Evolutionary conservation across 2,113 vertebrate genomes (phyloP).

Genomic region (Ameiurus melas): DNA sequence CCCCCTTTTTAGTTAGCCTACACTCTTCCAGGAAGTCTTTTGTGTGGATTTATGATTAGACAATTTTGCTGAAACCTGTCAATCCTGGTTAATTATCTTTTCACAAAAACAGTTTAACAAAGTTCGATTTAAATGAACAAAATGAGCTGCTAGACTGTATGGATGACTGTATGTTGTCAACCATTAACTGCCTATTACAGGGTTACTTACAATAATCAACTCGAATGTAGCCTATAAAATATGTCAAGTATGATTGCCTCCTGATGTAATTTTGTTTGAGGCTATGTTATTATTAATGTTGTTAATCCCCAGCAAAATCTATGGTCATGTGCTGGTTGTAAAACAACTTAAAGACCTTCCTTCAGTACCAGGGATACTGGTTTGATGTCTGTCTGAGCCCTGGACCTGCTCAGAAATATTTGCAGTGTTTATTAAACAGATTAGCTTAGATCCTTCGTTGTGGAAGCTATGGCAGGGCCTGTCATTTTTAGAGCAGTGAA

Average conservation of each 20-base stretch:
- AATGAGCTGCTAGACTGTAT: not conserved
- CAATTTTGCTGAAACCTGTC: not conserved
- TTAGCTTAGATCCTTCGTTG: constrained; percentile 48
- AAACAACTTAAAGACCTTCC: not conserved
- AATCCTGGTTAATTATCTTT: not conserved
- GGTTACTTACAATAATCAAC: not conserved
- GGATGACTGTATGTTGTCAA: not conserved
- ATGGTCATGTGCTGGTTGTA: not conserved
- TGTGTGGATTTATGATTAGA: not conserved
- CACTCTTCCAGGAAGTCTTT: not conserved
- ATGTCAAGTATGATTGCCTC: not conserved
- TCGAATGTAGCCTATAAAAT: not conserved
- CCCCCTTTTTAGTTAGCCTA: not conserved
- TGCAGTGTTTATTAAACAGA: constrained; percentile 13
- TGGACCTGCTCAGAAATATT: not conserved
- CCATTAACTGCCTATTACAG: not conserved
- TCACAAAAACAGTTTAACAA: not conserved
- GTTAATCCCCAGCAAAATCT: not conserved
- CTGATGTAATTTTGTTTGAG: not conserved
- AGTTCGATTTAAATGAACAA: not conserved
- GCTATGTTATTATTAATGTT: not conserved
- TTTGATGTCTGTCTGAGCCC: not conserved
- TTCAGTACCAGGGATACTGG: not conserved
- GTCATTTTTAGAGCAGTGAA: constrained; percentile 62
- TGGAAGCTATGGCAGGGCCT: constrained; percentile 56